Base-by-base conservation (phyloP, 2,113 vertebrate genomes). In the Ploceus nigricollis region DNA sequence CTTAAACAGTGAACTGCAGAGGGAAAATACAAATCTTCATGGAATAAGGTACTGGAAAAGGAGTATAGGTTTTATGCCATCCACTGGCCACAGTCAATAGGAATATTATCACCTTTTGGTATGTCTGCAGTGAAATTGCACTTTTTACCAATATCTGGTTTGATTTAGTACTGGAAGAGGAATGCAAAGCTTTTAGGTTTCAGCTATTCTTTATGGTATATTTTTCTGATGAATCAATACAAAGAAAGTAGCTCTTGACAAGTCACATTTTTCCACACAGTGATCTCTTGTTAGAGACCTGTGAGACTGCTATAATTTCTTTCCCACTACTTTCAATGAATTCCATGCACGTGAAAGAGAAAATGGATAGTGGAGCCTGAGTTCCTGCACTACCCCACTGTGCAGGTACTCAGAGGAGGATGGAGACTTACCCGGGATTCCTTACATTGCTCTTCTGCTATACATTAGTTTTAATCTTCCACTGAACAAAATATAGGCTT, bases 271-370 rank as follows among this genome's bases (percentile, higher is more conserved):
- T 97, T 95, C 96, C 95, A 97, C 91, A 95, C 79, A 97, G 96
- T 92, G 97, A 97, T 97, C 95, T 97, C 93, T 97, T 95, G 96
- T 97, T 97, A 80, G 94, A 96, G 97, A 98, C 97, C 97, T 97
- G 79, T 69, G 95, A 98, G 97, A 94, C 82, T 75, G 86, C 93
- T 96, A 30, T 97, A 98, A 98, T 98, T 98, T 98, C 95, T 95
- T 97, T 95, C 91, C 97, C 95, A 96, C 97, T 98, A 97, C 84
- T 78, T 96, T 84, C 97, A 98, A 98, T 98, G 97, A 98, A 97
- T 98, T 98, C 98, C 97, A 98, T 97, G 97, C 97, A 96, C 9
- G 17, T 94, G 94, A 81, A 94, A 93, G 87, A 87, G 93, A 96
- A 96, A 89, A 81, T 73, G 94, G 90, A 89, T 87, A 95, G 93